Conservation (phyloP, 2,888 invertebrate genomes). For the Digitonthophagus gazella region DNA sequence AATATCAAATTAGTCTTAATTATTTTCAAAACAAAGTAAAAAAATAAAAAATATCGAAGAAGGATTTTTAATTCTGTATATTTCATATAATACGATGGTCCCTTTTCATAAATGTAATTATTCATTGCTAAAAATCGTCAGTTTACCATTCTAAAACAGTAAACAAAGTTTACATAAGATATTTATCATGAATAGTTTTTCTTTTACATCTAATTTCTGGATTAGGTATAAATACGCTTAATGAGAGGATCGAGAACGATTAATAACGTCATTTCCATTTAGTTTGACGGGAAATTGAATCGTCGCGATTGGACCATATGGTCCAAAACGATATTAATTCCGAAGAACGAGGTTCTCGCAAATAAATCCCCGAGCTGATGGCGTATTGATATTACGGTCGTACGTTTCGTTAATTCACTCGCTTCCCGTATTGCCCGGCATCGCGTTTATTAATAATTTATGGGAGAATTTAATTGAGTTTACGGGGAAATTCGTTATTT, state of each 20-base stretch:
- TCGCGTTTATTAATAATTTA: not conserved
- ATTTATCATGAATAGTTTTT: no score
- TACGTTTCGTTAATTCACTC: not conserved
- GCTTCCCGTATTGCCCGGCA: not conserved
- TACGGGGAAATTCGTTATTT: not conserved
- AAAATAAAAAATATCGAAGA: no score
- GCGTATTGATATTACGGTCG: not conserved
- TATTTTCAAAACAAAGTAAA: no score
- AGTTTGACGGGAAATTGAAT: not conserved
- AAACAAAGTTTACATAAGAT: no score
- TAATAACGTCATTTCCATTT: not conserved
- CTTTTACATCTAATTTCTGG: no score
- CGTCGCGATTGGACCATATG: not conserved
- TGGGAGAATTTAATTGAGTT: not conserved
- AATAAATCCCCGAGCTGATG: not conserved
- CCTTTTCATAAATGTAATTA: no score
- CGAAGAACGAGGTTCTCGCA: not conserved
- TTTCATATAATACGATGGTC: no score
- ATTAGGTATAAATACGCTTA: no score
- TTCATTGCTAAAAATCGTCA: no score
- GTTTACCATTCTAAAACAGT: no score
- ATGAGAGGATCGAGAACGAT: not conserved
- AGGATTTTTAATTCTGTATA: no score
- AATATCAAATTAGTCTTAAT: no score
- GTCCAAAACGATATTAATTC: not conserved